Evolutionary conservation across 2,888 invertebrate species (phyloP), one percentile per base, ranked within the genome.

Genomic region (Iselma pallidipennis): DNA sequence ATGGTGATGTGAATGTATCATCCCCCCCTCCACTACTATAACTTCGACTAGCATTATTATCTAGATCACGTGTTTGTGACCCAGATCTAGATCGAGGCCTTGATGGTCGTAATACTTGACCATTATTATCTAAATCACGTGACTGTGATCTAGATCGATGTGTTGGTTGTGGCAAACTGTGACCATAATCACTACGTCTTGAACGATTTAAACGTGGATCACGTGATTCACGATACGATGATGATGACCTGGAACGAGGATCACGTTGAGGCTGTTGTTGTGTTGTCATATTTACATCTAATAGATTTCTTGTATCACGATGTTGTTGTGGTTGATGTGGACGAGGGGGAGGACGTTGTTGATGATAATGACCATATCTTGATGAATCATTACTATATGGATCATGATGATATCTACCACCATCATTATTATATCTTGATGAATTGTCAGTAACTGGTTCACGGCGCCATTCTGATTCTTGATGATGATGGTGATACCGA

Each of bases 1-100:
- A 66, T 1, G 85, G 84, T 0, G 84, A 84, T 2, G 76, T 74
- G 74, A 83, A 81, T 6, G 74, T 74, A n/a, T 82, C 82, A 7
- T 77, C 75, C 7, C 76, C 52, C 49, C 12, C 45, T 12, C 0
- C 9, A 28, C 1, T 31, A 31, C 1, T 31, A 31, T 16, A 3
- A 12, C 29, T 12, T 29, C 29, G 14, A 37, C 16, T 45, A 45
- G 6, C 16, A 37, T 9, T 16, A 37, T 9, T 37, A 37, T 33
- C 14, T 28, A 28, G 9, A 28, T 33, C 14, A 14, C n/a, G 7
- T n/a, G 67, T 49, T 55, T 56, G 67, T 25, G 70, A 70, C 9
- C 54, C 31, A 6, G 68, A 67, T 21, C 62, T 55, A 9, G 67
- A 63, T 25, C 67, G 56, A 12, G 59, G 51, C 12, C 56, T 50